Conservation (phyloP, 2,888 invertebrate species). For the Branchellion lobata region DNA sequence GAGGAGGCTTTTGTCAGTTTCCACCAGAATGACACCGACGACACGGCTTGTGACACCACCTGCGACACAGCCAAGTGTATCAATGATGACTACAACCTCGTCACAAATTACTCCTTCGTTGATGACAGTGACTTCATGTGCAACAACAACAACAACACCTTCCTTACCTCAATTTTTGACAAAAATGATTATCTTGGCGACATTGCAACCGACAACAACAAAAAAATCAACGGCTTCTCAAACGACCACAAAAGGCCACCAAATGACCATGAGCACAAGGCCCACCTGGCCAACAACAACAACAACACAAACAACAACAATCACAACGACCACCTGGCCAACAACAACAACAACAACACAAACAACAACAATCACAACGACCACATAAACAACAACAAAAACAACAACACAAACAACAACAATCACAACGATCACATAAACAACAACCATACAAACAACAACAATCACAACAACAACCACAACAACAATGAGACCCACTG, state of each 20-base stretch:
- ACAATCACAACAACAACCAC: conserved; percentile 8
- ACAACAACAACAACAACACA: not conserved
- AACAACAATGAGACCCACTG: not conserved
- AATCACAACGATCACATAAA: not conserved
- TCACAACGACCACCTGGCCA: not conserved
- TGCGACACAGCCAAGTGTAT: not conserved
- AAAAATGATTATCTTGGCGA: not conserved
- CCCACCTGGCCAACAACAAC: not conserved
- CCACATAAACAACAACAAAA: not conserved
- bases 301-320: not conserved
- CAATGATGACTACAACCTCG: not conserved
- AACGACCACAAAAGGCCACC: not conserved
- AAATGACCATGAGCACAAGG: too few relatives aligned
- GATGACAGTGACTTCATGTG: conserved; percentile 4
- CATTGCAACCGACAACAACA: not conserved
- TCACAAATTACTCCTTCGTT: not conserved
- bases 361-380: conserved; percentile 13
- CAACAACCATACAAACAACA: not conserved
- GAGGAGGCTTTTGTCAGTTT: not conserved
- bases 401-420: not conserved
- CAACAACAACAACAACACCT: not conserved
- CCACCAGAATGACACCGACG: not conserved
- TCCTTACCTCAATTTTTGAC: not conserved
- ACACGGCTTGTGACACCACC: not conserved
- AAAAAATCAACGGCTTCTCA: not conserved